These are phyloP conservation scores for Noctua fimbriata DNA, from an alignment of 2,888 invertebrate genomes.

Conservation along the genomic window DNA sequence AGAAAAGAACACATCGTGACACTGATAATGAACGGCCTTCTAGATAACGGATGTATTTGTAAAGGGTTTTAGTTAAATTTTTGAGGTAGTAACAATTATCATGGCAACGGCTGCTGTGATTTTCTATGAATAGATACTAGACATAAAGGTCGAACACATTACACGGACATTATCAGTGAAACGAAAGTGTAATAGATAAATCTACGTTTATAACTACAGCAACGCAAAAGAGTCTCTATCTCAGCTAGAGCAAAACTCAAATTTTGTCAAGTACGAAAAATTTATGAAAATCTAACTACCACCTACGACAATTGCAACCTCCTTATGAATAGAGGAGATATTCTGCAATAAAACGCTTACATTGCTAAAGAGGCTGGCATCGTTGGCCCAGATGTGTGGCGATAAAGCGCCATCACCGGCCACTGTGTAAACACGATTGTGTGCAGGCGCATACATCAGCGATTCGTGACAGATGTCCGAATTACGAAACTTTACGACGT, in stretches of 20 bases:
- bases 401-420: conserved; percentile 68
- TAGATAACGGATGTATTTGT: conserved; percentile 58
- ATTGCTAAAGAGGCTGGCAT: conserved; percentile 49
- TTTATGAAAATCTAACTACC: conserved; percentile 1
- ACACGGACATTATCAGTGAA: background rate
- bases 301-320: conserved; percentile 9
- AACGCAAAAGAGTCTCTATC: background rate
- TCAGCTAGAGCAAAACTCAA: background rate
- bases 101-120: background rate
- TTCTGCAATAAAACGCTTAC: conserved; percentile 53
- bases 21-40: conserved; percentile 81
- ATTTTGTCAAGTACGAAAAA: background rate
- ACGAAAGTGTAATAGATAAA: background rate
- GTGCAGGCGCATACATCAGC: conserved; percentile 79
- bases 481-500: conserved; percentile 76
- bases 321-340: conserved; percentile 37
- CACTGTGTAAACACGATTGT: conserved; percentile 69
- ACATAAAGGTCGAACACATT: background rate
- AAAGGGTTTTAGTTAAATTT: conserved; percentile 39
- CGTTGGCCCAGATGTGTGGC: conserved; percentile 58
- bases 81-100: conserved; percentile 4
- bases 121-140: background rate
- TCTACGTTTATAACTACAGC: background rate
- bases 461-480: conserved; percentile 82
- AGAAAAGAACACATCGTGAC: conserved; percentile 71